Percentiles rank a stretch among this genome's conserved stretches.
Conservation (phyloP, 2,888 invertebrate genomes). For the Papilio demoleus region DNA sequence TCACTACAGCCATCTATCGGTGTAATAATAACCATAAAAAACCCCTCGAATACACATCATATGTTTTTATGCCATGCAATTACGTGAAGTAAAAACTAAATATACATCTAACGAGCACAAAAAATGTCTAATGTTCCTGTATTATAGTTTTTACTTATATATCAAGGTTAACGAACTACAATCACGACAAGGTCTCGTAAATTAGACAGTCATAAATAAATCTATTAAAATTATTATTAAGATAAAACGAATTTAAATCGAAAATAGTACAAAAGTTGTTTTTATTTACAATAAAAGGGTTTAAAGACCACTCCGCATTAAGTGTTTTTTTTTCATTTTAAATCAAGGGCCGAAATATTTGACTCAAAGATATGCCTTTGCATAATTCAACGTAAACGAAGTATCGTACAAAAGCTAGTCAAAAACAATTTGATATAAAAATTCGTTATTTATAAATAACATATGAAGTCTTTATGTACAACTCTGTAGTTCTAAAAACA, state of each 20-base stretch:
- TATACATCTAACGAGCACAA: conserved; percentile 7
- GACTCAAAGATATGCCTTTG: too few species aligned
- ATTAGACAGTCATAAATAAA: background rate
- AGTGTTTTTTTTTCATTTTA: too few species aligned
- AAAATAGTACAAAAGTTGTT: too few species aligned
- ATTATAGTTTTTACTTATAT: conserved; percentile 3
- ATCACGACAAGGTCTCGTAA: background rate
- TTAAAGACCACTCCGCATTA: too few species aligned
- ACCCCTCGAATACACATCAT: conserved; percentile 20
- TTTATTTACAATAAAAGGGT: too few species aligned
- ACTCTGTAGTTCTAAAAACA: background rate
- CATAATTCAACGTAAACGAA: too few species aligned
- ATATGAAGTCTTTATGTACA: background rate
- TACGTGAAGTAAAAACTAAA: background rate
- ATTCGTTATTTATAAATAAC: too few species aligned
- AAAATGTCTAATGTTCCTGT: conserved; percentile 18
- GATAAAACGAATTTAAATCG: background rate
- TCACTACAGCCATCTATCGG: too few species aligned
- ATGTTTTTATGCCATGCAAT: background rate
- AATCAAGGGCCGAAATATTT: too few species aligned
- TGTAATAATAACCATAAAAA: background rate
- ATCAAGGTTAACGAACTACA: conserved; percentile 19
- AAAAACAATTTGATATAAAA: too few species aligned
- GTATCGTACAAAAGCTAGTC: too few species aligned
- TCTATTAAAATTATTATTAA: background rate